These are phyloP conservation scores for Brachyalestes nurse DNA, from an alignment of 2,797 vertebrate genomes.

Conservation along the genomic window DNA sequence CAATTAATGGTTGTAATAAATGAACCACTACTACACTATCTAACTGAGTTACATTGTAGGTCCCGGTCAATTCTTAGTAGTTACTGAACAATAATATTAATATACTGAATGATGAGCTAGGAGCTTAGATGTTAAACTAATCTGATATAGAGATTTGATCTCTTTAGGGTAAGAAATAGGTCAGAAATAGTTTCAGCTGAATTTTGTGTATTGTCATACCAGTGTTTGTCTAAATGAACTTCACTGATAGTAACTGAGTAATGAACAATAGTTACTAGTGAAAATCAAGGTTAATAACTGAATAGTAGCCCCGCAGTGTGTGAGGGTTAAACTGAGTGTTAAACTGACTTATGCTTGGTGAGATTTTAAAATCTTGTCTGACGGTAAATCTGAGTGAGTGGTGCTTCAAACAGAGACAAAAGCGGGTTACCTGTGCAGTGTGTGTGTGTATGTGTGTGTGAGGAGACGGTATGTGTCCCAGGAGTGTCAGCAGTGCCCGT, in stretches of 20 bases:
- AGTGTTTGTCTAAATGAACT: not conserved
- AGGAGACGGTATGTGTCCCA: conserved; percentile 34
- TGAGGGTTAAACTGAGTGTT: not conserved
- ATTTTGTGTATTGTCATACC: not conserved
- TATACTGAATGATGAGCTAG: too few species aligned
- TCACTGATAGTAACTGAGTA: not conserved
- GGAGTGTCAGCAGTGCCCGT: conserved; percentile 50
- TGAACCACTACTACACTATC: too few species aligned
- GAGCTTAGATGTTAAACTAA: too few species aligned
- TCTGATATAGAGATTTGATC: too few species aligned
- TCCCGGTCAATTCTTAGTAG: too few species aligned
- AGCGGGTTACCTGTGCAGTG: conserved; percentile 9
- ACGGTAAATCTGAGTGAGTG: conserved; percentile 10
- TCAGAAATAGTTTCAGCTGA: not conserved
- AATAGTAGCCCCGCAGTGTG: not conserved
- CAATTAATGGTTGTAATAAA: too few species aligned
- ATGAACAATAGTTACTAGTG: not conserved
- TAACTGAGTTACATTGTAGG: too few species aligned
- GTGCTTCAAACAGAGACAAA: conserved; percentile 37
- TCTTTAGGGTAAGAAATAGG: not conserved
- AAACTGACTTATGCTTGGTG: not conserved
- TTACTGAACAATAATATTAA: too few species aligned
- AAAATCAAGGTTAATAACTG: not conserved
- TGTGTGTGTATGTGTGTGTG: not conserved
- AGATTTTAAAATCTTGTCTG: not conserved